These are phyloP conservation scores for Himalopsyche phryganea DNA, from an alignment of 1,140 invertebrate genomes.

Conservation along the genomic window DNA sequence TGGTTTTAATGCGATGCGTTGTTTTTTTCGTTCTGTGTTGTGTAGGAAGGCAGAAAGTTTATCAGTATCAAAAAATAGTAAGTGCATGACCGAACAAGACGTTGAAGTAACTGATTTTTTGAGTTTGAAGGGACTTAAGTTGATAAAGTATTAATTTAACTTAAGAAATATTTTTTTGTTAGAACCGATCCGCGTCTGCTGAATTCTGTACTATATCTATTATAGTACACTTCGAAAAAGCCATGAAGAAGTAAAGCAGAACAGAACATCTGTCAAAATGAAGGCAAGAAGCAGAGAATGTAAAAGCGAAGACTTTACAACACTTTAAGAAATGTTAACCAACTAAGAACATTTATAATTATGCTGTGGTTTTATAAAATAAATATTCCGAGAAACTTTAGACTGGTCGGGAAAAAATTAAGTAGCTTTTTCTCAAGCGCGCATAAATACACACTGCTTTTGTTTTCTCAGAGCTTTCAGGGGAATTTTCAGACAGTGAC, in stretches of 20 bases:
- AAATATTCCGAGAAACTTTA: constrained; percentile 11
- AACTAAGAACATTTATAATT: constrained; percentile 11
- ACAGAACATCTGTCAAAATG: background rate
- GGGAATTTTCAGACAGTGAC: constrained; percentile 2
- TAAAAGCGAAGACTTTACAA: background rate
- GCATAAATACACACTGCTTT: constrained; percentile 7
- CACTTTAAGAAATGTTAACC: constrained; percentile 3
- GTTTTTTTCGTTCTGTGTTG: no score
- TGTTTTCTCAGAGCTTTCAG: constrained; percentile 2
- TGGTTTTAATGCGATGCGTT: no score
- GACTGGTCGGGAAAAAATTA: constrained; percentile 9
- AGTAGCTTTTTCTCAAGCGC: constrained; percentile 14
- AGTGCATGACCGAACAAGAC: no score
- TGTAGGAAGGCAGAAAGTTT: no score
- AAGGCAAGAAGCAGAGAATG: background rate
- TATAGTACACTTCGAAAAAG: no score
- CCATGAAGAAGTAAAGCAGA: background rate
- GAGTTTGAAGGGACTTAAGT: no score
- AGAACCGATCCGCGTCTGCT: no score
- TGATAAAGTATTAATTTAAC: no score
- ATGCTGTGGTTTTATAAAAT: constrained; percentile 14
- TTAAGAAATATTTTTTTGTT: no score
- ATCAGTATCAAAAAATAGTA: no score
- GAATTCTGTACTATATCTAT: no score
- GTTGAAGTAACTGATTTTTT: no score